Evolutionary conservation across 2,113 vertebrate species (phyloP), one percentile per base, ranked within the genome.

Genomic region (Megaceryle maxima): DNA sequence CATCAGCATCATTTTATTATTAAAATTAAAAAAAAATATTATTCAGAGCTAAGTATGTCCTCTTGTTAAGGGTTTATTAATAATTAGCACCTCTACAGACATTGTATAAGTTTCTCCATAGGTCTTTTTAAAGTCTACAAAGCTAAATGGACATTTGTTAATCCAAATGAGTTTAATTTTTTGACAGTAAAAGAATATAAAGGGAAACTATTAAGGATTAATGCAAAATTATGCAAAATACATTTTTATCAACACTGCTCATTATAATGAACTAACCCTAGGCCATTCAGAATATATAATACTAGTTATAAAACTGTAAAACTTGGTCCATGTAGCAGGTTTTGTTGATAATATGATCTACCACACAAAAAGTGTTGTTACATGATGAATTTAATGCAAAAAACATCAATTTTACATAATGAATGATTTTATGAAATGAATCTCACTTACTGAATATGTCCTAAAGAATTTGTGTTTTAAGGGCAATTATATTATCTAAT

Each of bases 171-270:
- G 33, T 53, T 68, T 63, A 16, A 62, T 67, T 84, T 87, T 91
- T 91, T 74, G 13, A 82, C 43, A 55, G 28, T 43, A 59, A 82
- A 90, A 55, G 53, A 50, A 78, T 17, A 74, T 56, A 67, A 91
- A 91, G 20, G 4, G 5, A 72, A 95, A 68, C 26, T 70, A 66
- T 56, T 81, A 87, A 68, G 11, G 35, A 56, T 19, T 75, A 83
- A 59, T 24, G 33, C 31, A 87, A 95, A 93, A 76, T 90, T 83
- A 80, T 31, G 63, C 60, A 93, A 88, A 97, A 87, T 26, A n/a
- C 16, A 75, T 84, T 76, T 69, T 44, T 72, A 91, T 95, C 66
- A 76, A 16, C 8, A 15, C 16, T 20, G 20, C 25, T 87, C 11
- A 60, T 64, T 67, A 64, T 50, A 43, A 78, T 72, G 39, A 78